phyloP scores from a whole-genome alignment of 1,140 invertebrate genomes.

The Drosophila busckii region DNA sequence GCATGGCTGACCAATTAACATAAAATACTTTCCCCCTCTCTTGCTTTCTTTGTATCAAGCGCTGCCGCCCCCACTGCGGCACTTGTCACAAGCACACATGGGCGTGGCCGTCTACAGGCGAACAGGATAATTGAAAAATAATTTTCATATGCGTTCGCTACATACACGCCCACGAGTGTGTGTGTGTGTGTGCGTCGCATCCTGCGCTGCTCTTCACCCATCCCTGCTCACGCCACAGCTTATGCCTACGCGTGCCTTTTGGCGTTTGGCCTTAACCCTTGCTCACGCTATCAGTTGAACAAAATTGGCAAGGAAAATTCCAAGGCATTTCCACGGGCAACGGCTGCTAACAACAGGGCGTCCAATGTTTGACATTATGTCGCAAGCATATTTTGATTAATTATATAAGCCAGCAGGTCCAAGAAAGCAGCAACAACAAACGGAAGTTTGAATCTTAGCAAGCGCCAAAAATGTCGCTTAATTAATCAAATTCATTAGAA shows the following conservation, averaged over 20 bases:
- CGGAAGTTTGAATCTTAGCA: too few species aligned
- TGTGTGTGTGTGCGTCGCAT: constrained; percentile 22
- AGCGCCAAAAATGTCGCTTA: constrained; percentile 51
- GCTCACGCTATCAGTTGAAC: constrained; percentile 33
- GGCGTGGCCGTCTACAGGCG: constrained; percentile 34
- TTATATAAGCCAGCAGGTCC: constrained; percentile 31
- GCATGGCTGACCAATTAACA: constrained; percentile 57
- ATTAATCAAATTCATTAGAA: constrained; percentile 72
- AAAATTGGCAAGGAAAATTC: constrained; percentile 56
- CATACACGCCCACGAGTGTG: not conserved
- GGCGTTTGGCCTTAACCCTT: too few species aligned
- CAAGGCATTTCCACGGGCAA: constrained; percentile 40
- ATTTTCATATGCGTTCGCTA: constrained; percentile 56
- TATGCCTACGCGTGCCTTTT: too few species aligned
- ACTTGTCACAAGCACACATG: constrained; percentile 52
- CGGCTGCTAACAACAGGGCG: constrained; percentile 30
- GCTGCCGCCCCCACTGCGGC: constrained; percentile 8
- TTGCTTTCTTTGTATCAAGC: not conserved
- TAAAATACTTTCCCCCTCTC: constrained; percentile 9
- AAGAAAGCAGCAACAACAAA: constrained; percentile 13
- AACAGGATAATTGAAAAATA: constrained; percentile 64
- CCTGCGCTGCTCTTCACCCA: not conserved
- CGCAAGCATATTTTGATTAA: constrained; percentile 66
- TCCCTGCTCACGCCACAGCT: too few species aligned
- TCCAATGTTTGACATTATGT: constrained; percentile 26